Evolutionary conservation across 2,797 vertebrate species (phyloP).

Genomic region (Parotocinclus haroldoi): DNA sequence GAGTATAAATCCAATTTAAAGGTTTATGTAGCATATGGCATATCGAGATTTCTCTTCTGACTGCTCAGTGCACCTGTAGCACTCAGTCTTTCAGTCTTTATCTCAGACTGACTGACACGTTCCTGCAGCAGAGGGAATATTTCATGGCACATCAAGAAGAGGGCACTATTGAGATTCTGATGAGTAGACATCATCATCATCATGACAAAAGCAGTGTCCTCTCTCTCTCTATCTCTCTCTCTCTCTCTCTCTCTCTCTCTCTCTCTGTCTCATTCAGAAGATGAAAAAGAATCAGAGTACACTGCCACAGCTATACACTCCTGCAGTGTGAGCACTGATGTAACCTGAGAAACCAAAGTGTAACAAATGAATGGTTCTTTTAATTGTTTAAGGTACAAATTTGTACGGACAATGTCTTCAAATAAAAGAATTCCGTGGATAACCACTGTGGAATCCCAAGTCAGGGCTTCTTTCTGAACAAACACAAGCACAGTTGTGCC

Average conservation of each 20-base stretch:
- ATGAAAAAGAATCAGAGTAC: conserved; percentile 12
- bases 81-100: conserved; percentile 8
- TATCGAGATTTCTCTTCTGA: background rate
- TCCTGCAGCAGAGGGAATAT: conserved; percentile 32
- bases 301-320: too few relatives aligned
- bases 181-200: conserved; percentile 31
- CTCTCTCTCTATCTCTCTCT: background rate
- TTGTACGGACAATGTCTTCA: too few relatives aligned
- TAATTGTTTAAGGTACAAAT: too few relatives aligned
- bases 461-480: too few relatives aligned
- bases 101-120: conserved; percentile 26
- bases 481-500: too few relatives aligned
- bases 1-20: conserved; percentile 25
- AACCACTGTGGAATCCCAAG: too few relatives aligned
- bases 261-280: conserved; percentile 5
- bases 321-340: too few relatives aligned
- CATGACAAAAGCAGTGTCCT: conserved; percentile 27
- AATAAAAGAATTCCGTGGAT: too few relatives aligned
- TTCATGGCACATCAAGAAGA: conserved; percentile 37
- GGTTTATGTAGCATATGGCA: background rate
- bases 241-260: background rate
- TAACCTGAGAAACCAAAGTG: too few relatives aligned
- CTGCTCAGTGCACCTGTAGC: conserved; percentile 24
- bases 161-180: conserved; percentile 39
- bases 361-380: too few relatives aligned